These are phyloP conservation scores for Lasioglossum albipes DNA, from an alignment of 1,140 invertebrate species.

Conservation along the genomic window DNA sequence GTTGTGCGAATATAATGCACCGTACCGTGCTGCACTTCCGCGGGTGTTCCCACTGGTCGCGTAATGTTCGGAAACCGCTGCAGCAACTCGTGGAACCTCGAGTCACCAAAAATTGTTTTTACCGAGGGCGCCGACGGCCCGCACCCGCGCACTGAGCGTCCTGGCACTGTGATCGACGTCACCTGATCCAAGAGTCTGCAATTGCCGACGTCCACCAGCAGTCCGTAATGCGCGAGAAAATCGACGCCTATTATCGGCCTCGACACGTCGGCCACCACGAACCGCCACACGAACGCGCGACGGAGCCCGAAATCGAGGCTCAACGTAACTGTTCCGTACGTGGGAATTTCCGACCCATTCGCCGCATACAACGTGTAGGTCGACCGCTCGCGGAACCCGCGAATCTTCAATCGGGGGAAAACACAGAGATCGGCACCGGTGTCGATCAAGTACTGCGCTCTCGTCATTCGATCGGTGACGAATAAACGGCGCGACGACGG, in stretches of 20 bases:
- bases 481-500: slow-evolving; percentile 37
- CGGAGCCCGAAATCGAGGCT: slow-evolving; percentile 67
- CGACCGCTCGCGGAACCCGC: slow-evolving; percentile 29
- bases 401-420: slow-evolving; percentile 13
- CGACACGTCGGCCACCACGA: slow-evolving; percentile 70
- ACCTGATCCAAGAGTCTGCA: slow-evolving; percentile 63
- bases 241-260: slow-evolving; percentile 54
- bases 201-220: slow-evolving; percentile 69
- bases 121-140: not conserved
- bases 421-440: slow-evolving; percentile 52
- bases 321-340: slow-evolving; percentile 67
- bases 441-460: slow-evolving; percentile 41
- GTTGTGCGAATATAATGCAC: slow-evolving; percentile 56
- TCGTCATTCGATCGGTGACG: slow-evolving; percentile 20
- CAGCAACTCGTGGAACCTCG: slow-evolving; percentile 2
- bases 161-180: slow-evolving; percentile 36
- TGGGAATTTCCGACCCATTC: slow-evolving; percentile 62
- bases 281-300: slow-evolving; percentile 68
- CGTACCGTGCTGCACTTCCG: slow-evolving; percentile 6
- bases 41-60: not conserved
- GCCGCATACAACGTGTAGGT: slow-evolving; percentile 46
- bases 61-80: slow-evolving; percentile 35
- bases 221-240: slow-evolving; percentile 62
- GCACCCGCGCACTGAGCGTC: not conserved
- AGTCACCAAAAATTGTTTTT: not conserved